Evolutionary conservation across 1,140 invertebrate genomes (phyloP).

Genomic region (Lordiphosa clarofinis): DNA sequence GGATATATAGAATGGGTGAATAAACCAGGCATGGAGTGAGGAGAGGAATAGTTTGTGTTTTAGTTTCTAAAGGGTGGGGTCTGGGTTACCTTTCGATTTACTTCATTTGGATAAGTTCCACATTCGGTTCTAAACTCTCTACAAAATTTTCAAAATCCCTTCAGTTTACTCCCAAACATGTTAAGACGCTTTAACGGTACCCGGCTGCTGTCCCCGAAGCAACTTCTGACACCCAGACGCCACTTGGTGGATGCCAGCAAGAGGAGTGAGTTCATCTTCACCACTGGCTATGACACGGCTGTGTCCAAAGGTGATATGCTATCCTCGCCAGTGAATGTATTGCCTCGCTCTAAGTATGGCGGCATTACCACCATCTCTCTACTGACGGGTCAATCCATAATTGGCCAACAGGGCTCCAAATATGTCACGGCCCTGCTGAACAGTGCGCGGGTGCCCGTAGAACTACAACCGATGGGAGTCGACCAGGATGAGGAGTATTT

Average conservation of each 20-base stretch:
- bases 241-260: neutral
- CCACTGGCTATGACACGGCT: constrained; percentile 1
- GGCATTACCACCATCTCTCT: constrained; percentile 51
- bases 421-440: constrained; percentile 49
- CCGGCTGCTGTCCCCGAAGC: neutral
- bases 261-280: neutral
- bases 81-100: neutral
- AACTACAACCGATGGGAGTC: constrained; percentile 36
- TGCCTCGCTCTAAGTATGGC: constrained; percentile 52
- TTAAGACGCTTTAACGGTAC: neutral
- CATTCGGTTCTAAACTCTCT: neutral
- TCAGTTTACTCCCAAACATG: constrained; percentile 12
- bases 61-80: neutral
- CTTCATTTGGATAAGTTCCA: neutral
- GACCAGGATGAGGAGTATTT: constrained; percentile 45
- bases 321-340: constrained; percentile 9
- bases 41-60: neutral
- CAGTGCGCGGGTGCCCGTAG: constrained; percentile 53
- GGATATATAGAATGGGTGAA: constrained; percentile 23
- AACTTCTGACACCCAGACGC: neutral
- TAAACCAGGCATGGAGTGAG: neutral
- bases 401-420: constrained; percentile 54
- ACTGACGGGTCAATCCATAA: constrained; percentile 44
- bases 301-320: constrained; percentile 31
- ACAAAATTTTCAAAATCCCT: neutral